These are phyloP conservation scores for Dolichallabes microphthalmus DNA, from an alignment of 2,113 vertebrate species.

Conservation along the genomic window DNA sequence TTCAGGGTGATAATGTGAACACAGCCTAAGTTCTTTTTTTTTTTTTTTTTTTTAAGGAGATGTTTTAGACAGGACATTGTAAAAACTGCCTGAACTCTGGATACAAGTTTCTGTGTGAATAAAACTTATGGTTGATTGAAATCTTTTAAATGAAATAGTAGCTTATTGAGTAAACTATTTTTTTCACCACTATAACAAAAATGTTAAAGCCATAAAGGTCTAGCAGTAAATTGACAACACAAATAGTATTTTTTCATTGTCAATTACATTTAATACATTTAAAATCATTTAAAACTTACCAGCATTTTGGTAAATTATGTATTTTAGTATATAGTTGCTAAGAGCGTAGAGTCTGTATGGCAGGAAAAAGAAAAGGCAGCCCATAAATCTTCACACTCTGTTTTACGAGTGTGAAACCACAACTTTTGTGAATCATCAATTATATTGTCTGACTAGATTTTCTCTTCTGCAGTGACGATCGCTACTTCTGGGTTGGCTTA, in stretches of 20 bases:
- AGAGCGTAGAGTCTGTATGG: background rate
- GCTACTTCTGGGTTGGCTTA: slow-evolving; percentile 92
- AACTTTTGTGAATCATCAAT: background rate
- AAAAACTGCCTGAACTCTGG: background rate
- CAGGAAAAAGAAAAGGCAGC: background rate
- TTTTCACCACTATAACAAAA: no score
- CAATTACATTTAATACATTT: no score
- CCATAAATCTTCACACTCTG: background rate
- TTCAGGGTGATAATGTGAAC: no score
- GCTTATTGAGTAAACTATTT: background rate
- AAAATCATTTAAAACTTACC: no score
- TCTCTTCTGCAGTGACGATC: slow-evolving; percentile 70
- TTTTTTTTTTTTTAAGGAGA: background rate
- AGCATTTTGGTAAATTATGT: background rate
- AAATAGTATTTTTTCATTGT: background rate
- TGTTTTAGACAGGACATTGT: background rate
- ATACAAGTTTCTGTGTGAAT: background rate
- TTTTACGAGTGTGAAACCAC: background rate
- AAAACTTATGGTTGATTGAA: background rate
- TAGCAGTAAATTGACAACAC: background rate
- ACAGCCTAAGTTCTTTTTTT: background rate
- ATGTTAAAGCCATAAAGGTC: background rate
- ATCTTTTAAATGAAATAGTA: background rate
- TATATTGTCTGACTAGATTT: background rate
- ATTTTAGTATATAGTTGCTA: background rate